A percentile compares a stretch with the other conserved stretches of the same genome.
phyloP scores from a whole-genome alignment of 2,797 vertebrate species.

The Rhinichthys osculus region DNA sequence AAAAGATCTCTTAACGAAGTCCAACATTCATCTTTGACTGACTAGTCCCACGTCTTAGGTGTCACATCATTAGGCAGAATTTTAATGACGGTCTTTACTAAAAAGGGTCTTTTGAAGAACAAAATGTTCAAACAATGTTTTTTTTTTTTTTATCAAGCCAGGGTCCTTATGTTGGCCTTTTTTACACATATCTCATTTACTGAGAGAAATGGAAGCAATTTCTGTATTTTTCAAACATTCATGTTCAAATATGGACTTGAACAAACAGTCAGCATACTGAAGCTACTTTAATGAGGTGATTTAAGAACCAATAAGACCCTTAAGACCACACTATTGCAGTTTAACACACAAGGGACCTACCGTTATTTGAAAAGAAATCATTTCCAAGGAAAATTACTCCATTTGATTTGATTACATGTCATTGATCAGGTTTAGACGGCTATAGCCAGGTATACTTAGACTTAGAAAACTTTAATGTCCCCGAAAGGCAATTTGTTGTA shows the following conservation, averaged over 20 bases:
- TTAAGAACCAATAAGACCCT: neutral
- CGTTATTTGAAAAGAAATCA: neutral
- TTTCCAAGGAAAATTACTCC: neutral
- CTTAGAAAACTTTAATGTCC: too few relatives aligned
- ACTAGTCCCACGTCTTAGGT: neutral
- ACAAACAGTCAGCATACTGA: neutral
- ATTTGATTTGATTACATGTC: neutral
- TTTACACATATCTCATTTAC: neutral
- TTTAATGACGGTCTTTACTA: neutral
- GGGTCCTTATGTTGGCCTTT: neutral
- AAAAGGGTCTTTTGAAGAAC: neutral
- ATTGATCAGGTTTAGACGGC: neutral
- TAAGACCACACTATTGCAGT: neutral
- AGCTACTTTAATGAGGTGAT: slow-evolving; percentile 17
- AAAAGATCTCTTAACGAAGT: neutral
- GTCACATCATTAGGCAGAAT: neutral
- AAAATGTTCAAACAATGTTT: neutral
- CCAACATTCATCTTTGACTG: neutral
- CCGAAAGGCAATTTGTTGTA: too few relatives aligned
- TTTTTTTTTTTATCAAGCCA: neutral
- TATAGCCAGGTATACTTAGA: too few relatives aligned
- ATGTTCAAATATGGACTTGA: neutral
- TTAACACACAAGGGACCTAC: neutral
- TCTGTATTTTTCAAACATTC: neutral
- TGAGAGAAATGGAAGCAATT: neutral